A percentile compares a stretch with the other conserved stretches of the same genome.
These are phyloP conservation scores for Chymomyza amoena DNA, from an alignment of 2,888 invertebrate genomes.

Conservation along the genomic window DNA sequence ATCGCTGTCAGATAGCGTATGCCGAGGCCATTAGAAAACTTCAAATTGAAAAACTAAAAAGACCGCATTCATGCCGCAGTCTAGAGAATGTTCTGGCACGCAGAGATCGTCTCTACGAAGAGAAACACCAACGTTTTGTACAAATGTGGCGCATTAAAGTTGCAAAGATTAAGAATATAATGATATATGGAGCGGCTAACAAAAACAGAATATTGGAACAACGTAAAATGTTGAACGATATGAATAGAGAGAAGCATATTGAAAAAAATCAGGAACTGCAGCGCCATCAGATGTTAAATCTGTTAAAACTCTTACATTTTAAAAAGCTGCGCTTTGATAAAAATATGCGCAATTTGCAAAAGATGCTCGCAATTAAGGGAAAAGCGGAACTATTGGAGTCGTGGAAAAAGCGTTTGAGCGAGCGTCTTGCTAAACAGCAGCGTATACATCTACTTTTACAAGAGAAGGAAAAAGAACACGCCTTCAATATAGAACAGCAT, in stretches of 20 bases:
- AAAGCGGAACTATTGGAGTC: conserved; percentile 63
- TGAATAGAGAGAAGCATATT: conserved; percentile 59
- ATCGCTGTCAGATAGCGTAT: conserved; percentile 68
- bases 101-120: conserved; percentile 54
- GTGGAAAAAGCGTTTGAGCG: conserved; percentile 70
- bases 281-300: conserved; percentile 69
- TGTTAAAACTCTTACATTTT: conserved; percentile 73
- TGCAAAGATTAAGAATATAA: conserved; percentile 56
- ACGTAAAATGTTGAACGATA: conserved; percentile 62
- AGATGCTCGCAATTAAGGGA: conserved; percentile 37
- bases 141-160: conserved; percentile 51
- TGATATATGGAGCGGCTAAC: conserved; percentile 47
- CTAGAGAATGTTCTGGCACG: conserved; percentile 53
- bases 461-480: conserved; percentile 43
- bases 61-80: conserved; percentile 45
- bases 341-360: conserved; percentile 50
- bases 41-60: conserved; percentile 56
- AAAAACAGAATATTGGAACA: conserved; percentile 53
- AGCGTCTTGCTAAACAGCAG: conserved; percentile 66
- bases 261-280: conserved; percentile 64
- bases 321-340: conserved; percentile 71
- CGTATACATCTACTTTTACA: conserved; percentile 40
- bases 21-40: conserved; percentile 74
- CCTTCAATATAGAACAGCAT: conserved; percentile 62
- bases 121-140: conserved; percentile 49